Conservation (phyloP, 2,113 vertebrate genomes). For the Chloroceryle aenea region DNA sequence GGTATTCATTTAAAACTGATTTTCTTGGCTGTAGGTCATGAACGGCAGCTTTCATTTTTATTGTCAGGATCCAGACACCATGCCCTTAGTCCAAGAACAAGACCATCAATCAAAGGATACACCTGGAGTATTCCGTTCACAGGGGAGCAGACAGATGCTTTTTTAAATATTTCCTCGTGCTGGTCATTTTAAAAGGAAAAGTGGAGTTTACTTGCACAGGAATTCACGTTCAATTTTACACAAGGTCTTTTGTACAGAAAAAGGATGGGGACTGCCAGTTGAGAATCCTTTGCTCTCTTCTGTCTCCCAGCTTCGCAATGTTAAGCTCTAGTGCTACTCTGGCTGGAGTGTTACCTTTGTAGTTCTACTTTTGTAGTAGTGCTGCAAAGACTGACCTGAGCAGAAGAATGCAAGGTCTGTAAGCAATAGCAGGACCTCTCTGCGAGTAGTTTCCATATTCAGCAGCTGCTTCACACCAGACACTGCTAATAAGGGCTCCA, state of each 20-base stretch:
- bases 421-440: not conserved
- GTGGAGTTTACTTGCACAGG: not conserved
- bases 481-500: not conserved
- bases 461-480: not conserved
- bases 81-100: not conserved
- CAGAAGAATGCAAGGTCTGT: not conserved
- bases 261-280: not conserved
- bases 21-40: not conserved
- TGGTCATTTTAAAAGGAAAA: not conserved
- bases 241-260: not conserved
- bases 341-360: not conserved
- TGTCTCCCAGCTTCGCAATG: not conserved
- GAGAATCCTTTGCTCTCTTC: not conserved
- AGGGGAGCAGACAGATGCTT: not conserved
- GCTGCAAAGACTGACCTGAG: not conserved
- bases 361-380: too few relatives aligned
- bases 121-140: not conserved
- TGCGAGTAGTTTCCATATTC: not conserved
- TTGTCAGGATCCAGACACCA: not conserved
- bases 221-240: not conserved
- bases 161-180: not conserved
- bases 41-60: not conserved
- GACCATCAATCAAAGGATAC: not conserved
- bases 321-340: not conserved
- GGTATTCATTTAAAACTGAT: not conserved